Base-by-base conservation (phyloP, 2,797 vertebrate species). In the Microchirus variegatus region DNA sequence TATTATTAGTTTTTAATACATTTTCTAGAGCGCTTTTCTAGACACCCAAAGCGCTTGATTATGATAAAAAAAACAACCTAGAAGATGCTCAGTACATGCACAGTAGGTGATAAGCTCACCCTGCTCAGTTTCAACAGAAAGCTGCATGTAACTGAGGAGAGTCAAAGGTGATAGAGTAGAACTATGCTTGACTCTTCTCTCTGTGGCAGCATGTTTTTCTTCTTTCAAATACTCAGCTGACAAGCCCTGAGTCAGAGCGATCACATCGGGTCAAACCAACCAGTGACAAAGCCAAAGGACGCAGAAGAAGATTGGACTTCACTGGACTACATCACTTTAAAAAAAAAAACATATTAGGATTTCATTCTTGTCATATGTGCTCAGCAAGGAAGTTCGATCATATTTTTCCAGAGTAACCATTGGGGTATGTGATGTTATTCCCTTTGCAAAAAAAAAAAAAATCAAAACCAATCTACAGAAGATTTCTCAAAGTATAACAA, bases 401-500 rank as follows among this genome's bases (percentile, higher is more conserved):
- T 26, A 26, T 26, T 26, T 26, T 26, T 26, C n/a, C 26, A 26
- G 26, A 26, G 5, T 26, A 26, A 26, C 26, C 26, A 26, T 26
- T 26, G 26, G 3, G 26, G 26, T 26, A 63, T 47, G 3, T 37
- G n/a, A 47, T 62, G 64, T 63, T 17, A 22, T 14, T 26, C 44
- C 77, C 72, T 71, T 11, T 54, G n/a, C n/a, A 67, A 72, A 65
- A 78, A 53, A 35, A 67, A 59, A 59, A 77, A 80, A 82, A 49
- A 31, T 84, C 61, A 71, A 80, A 84, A 75, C 72, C 78, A 83
- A 85, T 83, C 74, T 82, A 55, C 53, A 67, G 73, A 82, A 75
- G 72, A 77, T 62, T 76, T 81, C 78, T 82, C 70, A 83, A 83
- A 76, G 78, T n/a, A n/a, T n/a, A n/a, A n/a, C n/a, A n/a, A n/a